Evolutionary conservation across 2,888 invertebrate genomes (phyloP), one percentile per base, ranked within the genome.

Genomic region (Macaria notata): DNA sequence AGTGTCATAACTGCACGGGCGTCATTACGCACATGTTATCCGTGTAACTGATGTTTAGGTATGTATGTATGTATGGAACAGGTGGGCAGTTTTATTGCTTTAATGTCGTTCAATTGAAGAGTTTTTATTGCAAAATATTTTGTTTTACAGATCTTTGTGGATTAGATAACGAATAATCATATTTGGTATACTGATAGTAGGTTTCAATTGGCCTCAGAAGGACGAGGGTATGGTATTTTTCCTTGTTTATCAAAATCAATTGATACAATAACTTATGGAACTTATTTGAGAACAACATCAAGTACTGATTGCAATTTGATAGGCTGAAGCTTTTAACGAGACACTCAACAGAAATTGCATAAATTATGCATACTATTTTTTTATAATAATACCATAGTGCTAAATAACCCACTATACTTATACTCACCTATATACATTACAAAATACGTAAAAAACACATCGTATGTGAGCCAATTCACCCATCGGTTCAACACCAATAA

Each of bases 1-100:
- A 69, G 72, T 76, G 76, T 75, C 74, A 75, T 76, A 75, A 73
- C 72, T 71, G 36, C 59, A 66, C 67, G 67, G 66, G 61, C 66
- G 72, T 73, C 69, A 75, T 76, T 72, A 72, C 71, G 69, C 64
- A 54, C 55, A 39, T 63, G 62, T 64, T 66, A 66, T 60, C 49
- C 64, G 49, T 54, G 36, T 49, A 65, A 51, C 48, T 52, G 51
- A 39, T 59, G 44, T 43, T 56, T 60, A 52, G 55, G 49, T 54
- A 38, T 33, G 30, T 33, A 9, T 47, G 30, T 19, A 19, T 19
- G 19, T 47, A 39, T 47, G 30, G 39, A 49, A 57, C 51, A 51
- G 51, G 45, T 49, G 51, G 41, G 39, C 19, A 19, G 9, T 47
- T 31, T 19, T 46, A 42, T 46, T 53, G 36, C 36, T 48, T 38